Base-by-base conservation (phyloP, 2,113 vertebrate genomes). In the Phocoena phocoena region DNA sequence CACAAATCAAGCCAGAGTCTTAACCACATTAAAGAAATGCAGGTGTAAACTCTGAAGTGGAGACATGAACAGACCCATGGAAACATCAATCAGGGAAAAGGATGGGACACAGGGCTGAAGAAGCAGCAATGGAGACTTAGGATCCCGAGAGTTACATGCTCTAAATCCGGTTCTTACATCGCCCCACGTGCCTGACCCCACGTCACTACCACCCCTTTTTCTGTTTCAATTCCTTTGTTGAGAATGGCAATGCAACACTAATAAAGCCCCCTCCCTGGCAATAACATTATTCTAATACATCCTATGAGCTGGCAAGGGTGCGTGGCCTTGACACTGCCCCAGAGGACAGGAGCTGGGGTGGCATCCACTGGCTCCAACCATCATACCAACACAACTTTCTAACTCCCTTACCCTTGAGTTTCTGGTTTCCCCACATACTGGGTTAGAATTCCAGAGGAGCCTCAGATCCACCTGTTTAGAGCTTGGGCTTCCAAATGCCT, bases 321-420 rank as follows among this genome's bases (percentile, higher is more conserved):
- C n/a, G 1, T 0, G 4, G 23, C 38, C 8, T 53, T 53, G 14
- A 21, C 3, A 26, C 6, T 4, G 3, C 20, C 7, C 33, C 2
- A 26, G 71, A 58, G 65, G 90, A 5, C 36, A 6, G 25, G 28
- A 11, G 14, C 31, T 3, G 25, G 18, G 15, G 55, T 8, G 3
- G 36, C 4, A 50, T 7, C 26, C 2, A 2, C 36, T 9, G 17
- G 21, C n/a, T 80, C 77, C 77, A 73, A 8, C 23, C 55, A 83
- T 20, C 15, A 23, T 23, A n/a, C 60, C 20, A 41, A 12, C 31
- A 50, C 6, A 21, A 12, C 4, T 90, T 55, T 18, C 68, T 20
- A 58, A 41, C 15, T 44, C 13, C 33, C 8, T 28, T 6, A 6
- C 21, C 36, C 26, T 18, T 47, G 58, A 71, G 25, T 50, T 55